Evolutionary conservation across 2,113 vertebrate species (phyloP).

Genomic region (Pteropus alecto): DNA sequence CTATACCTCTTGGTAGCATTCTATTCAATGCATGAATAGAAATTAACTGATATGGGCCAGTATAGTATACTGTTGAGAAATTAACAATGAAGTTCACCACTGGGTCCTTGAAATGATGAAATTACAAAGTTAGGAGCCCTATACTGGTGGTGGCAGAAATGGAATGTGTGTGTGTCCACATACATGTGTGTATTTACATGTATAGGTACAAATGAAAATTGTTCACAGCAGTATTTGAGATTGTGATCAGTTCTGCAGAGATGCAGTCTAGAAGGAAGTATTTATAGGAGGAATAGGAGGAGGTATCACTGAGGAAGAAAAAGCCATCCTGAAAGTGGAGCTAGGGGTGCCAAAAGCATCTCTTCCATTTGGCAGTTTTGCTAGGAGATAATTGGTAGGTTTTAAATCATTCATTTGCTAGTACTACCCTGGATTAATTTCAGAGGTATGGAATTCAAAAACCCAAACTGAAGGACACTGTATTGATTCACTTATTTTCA

Average conservation of each 20-base stretch:
- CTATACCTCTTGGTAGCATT: background rate
- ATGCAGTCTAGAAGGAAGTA: background rate
- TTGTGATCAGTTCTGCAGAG: background rate
- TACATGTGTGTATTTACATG: background rate
- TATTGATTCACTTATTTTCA: slow-evolving; percentile 18
- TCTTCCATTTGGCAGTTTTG: background rate
- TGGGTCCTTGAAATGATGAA: slow-evolving; percentile 39
- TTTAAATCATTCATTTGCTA: slow-evolving; percentile 28
- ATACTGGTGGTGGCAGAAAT: background rate
- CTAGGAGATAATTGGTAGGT: background rate
- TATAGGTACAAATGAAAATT: background rate
- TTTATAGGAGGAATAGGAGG: background rate
- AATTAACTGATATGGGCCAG: background rate
- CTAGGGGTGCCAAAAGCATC: background rate
- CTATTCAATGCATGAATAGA: background rate
- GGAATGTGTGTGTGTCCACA: background rate
- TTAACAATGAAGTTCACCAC: background rate
- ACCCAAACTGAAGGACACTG: background rate
- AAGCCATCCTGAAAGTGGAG: background rate
- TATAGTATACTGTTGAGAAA: background rate
- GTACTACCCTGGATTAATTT: background rate
- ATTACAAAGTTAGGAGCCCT: background rate
- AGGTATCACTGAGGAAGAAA: background rate
- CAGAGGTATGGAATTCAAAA: slow-evolving; percentile 15
- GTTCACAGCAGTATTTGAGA: background rate